Base-by-base conservation (phyloP, 2,113 vertebrate genomes). In the Megalops atlanticus region DNA sequence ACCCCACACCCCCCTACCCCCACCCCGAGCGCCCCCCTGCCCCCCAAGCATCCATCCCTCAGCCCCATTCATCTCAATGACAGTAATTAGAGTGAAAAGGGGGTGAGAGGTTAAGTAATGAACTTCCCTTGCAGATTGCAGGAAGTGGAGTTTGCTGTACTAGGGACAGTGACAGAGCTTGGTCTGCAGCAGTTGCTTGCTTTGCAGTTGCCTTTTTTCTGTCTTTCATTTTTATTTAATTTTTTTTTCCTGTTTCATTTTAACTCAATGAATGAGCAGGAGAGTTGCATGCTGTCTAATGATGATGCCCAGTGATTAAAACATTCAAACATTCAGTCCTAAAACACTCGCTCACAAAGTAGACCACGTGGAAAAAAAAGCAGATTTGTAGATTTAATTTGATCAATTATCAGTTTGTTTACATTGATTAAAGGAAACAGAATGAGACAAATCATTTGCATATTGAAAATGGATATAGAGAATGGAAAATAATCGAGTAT, bases 121-220 rank as follows among this genome's bases (percentile, higher is more conserved):
- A 79, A 86, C 80, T 83, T 81, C 85, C 83, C 83, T 33, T 80
- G 40, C 16, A 76, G 21, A 45, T 80, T 82, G 81, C 72, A 81
- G 68, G 47, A 78, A 78, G 39, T 70, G 77, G 39, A 79, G 24
- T n/a, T n/a, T n/a, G n/a, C 77, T 21, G 38, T 18, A 39, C 58
- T 15, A 36, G 27, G 8, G 41, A 12, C 21, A 54, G 49, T 8
- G 49, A 45, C 24, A 58, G 76, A 58, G 49, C 33, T 76, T 43
- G 52, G 24, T 8, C 11, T 36, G 2, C 39, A 1, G 2, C 40
- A 2, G 16, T 75, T 14, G 1, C 18, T 49, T 14, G 12, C 18
- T 49, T 16, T 4, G 0, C 1, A 15, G 16, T 21, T 52, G 3
- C 18, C 49, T 52, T 6, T 52, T 7, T 16, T 49, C 47, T 14